Base-by-base conservation (phyloP, 2,888 invertebrate species). In the Rhingia rostrata region DNA sequence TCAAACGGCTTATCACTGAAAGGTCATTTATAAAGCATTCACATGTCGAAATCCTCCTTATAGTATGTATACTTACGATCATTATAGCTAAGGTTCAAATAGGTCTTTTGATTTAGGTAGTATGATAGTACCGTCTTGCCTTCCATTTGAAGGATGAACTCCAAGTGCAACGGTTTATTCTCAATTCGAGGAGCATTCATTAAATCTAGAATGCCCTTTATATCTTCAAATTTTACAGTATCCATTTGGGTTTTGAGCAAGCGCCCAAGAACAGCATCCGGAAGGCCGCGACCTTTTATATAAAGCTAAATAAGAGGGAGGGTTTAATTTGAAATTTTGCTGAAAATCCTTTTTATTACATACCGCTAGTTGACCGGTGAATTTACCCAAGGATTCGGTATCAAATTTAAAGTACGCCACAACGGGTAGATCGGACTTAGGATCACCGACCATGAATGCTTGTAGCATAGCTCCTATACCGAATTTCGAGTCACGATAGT, bases 81-180 rank as follows among this genome's bases (percentile, higher is more conserved):
- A 58, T 93, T 92, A 37, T 93, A 92, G 54, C 93, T 93, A 88
- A 94, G 93, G 72, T 93, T 93, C 51, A 93, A 92, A 83, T 95
- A 94, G 56, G 93, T 92, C 0, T 94, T 93, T 86, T 94, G 93
- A 88, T 95, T 95, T 72, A 95, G 91, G 86, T 95, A 94, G 30
- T 94, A 93, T 0, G 94, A 94, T 41, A 94, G 92, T 0, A 95
- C 93, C 0, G 94, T 93, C 88, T 94, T 95, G 33, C 94, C 94
- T 84, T 95, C 94, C 84, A 94, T 92, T 87, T 94, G 94, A 0
- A 94, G 90, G 4, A 95, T 93, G 7, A 95, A 90, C 87, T 95
- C 95, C 47, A 95, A 92, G 87, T 95, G 95, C 0, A 95, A 92
- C 88, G 94, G 93, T 66, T 92, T 92, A 6, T 90, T 90, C 33